Percentiles rank a stretch among this genome's conserved stretches.
phyloP scores from a whole-genome alignment of 2,113 vertebrate genomes.

The Microtus richardsoni region DNA sequence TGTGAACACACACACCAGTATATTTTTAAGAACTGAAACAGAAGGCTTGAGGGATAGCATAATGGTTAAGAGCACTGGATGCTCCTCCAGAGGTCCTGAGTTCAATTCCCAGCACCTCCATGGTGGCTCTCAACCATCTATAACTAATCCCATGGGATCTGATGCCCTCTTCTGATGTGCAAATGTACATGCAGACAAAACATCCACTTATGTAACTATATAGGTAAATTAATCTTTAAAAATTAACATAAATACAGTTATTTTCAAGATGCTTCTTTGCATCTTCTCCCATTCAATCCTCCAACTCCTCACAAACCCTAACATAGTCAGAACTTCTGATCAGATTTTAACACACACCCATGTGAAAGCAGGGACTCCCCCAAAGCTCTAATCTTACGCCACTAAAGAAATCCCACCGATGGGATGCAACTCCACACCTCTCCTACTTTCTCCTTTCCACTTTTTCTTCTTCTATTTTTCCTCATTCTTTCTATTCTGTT shows the following conservation, averaged over 20 bases:
- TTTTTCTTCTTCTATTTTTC: neutral
- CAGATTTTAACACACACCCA: neutral
- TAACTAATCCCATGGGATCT: neutral
- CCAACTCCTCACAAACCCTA: neutral
- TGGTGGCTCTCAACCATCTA: neutral
- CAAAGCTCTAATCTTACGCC: neutral
- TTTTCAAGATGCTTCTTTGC: neutral
- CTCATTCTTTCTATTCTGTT: neutral
- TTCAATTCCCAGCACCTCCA: neutral
- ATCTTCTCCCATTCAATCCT: neutral
- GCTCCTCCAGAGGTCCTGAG: neutral
- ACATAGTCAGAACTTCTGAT: neutral
- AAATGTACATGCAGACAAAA: neutral
- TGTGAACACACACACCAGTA: neutral
- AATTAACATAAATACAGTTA: neutral
- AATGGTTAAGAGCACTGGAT: neutral
- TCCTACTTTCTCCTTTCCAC: neutral
- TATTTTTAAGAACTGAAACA: neutral
- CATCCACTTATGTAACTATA: neutral
- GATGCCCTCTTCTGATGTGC: neutral
- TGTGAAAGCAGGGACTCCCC: neutral
- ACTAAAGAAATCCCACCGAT: neutral
- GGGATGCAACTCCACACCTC: rapidly evolving
- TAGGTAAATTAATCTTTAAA: neutral
- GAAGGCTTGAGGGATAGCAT: neutral